Percentiles rank a stretch among this genome's conserved stretches.
Evolutionary conservation across 1,140 invertebrate species (phyloP).

Genomic region (Lordiphosa mommai): DNA sequence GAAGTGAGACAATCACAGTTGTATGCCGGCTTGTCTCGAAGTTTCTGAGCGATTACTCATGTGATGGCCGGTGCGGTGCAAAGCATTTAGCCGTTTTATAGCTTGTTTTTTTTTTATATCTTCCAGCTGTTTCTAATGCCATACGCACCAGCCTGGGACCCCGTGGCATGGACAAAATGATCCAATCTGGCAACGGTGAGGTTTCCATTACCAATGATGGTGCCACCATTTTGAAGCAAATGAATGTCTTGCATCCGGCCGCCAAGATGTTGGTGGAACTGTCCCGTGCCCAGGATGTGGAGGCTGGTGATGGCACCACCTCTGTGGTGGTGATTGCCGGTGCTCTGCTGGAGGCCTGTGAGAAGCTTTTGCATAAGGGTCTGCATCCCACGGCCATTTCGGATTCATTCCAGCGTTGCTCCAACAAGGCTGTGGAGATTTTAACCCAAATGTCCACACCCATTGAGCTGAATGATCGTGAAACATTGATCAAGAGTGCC

Average conservation of each 20-base stretch:
- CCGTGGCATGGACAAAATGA: slow-evolving; percentile 99
- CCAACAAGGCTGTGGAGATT: slow-evolving; percentile 91
- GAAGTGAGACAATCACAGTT: slow-evolving; percentile 40
- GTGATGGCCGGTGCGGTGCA: slow-evolving; percentile 37
- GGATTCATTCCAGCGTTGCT: slow-evolving; percentile 96
- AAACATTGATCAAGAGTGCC: slow-evolving; percentile 95
- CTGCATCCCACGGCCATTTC: slow-evolving; percentile 99
- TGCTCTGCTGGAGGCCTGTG: slow-evolving; percentile 95
- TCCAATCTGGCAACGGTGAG: slow-evolving; percentile 97
- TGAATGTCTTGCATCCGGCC: slow-evolving; percentile 99
- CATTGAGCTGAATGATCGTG: slow-evolving; percentile 92
- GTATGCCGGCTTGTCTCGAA: slow-evolving; percentile 69
- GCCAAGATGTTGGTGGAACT: slow-evolving; percentile 99
- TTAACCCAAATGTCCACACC: slow-evolving; percentile 92
- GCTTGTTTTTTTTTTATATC: slow-evolving; percentile 20
- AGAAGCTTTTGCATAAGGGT: slow-evolving; percentile 95
- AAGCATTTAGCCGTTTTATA: slow-evolving; percentile 8
- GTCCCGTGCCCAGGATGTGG: slow-evolving; percentile 98
- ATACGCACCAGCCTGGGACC: slow-evolving; percentile 99
- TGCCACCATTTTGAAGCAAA: slow-evolving; percentile 99
- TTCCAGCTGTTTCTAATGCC: slow-evolving; percentile 98
- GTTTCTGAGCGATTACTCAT: slow-evolving; percentile 68
- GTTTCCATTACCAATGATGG: slow-evolving; percentile 99
- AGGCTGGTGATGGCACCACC: slow-evolving; percentile 99
- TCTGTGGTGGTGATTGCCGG: slow-evolving; percentile 98